Conservation (phyloP, 2,113 vertebrate species). For the Rana temporaria region DNA sequence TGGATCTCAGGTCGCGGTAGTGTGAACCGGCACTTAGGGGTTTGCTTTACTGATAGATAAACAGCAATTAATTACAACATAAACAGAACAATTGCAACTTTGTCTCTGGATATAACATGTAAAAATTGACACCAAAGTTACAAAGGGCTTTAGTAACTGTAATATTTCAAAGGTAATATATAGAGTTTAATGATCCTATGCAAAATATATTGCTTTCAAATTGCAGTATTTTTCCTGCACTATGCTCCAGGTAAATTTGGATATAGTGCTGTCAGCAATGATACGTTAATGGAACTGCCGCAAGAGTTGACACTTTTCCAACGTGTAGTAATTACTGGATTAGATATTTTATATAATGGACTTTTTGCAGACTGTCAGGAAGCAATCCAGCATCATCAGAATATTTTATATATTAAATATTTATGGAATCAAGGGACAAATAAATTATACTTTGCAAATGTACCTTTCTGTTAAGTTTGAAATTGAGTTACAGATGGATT, state of each 20-base stretch:
- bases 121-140: no score
- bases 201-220: constrained; percentile 16
- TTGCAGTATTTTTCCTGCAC: neutral
- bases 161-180: neutral
- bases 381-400: constrained; percentile 54
- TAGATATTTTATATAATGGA: constrained; percentile 65
- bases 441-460: constrained; percentile 7
- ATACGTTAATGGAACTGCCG: constrained; percentile 44
- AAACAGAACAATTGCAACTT: no score
- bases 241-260: constrained; percentile 55
- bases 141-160: neutral
- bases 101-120: no score
- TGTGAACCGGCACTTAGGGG: no score
- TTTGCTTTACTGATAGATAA: no score
- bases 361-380: constrained; percentile 64
- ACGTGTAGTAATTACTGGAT: constrained; percentile 58
- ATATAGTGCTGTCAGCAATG: constrained; percentile 45
- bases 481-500: constrained; percentile 5
- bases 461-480: constrained; percentile 1
- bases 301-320: constrained; percentile 57
- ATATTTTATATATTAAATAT: constrained; percentile 33
- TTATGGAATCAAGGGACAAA: constrained; percentile 18
- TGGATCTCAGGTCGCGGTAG: no score
- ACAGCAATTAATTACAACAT: no score
- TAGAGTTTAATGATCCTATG: neutral